phyloP scores from a whole-genome alignment of 1,140 invertebrate species.

The Hycleus cichorii region DNA sequence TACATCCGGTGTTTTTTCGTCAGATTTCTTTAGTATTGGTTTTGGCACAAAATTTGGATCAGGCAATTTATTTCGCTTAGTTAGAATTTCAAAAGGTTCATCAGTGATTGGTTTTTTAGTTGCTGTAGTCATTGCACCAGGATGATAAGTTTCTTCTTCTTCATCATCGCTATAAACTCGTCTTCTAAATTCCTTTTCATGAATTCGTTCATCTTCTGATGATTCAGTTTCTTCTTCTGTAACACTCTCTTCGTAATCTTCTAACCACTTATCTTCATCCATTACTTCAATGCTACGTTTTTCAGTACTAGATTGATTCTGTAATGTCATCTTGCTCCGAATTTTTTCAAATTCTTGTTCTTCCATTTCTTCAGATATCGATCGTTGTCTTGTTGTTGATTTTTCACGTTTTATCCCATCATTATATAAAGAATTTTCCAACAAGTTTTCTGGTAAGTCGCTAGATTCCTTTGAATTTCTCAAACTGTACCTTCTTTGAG shows the following conservation, averaged over 20 bases:
- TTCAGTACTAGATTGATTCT: constrained; percentile 22
- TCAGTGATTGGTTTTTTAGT: constrained; percentile 41
- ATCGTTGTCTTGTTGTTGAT: constrained; percentile 24
- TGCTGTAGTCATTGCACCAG: constrained; percentile 38
- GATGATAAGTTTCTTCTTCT: constrained; percentile 64
- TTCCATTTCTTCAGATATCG: constrained; percentile 33
- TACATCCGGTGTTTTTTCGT: constrained; percentile 20
- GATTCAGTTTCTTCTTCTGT: constrained; percentile 32
- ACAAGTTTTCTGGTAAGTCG: constrained; percentile 18
- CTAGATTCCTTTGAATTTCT: constrained; percentile 33
- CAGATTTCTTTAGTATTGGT: constrained; percentile 60
- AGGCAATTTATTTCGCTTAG: constrained; percentile 48
- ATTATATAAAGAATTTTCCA: constrained; percentile 14
- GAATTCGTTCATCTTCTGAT: constrained; percentile 23
- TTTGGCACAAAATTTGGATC: constrained; percentile 62
- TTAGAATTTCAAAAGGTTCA: constrained; percentile 48
- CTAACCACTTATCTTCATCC: constrained; percentile 37
- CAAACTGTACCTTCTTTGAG: constrained; percentile 36
- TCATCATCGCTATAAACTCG: constrained; percentile 39
- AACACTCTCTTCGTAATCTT: constrained; percentile 32
- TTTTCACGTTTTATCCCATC: constrained; percentile 12
- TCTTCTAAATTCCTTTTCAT: constrained; percentile 11
- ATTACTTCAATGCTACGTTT: constrained; percentile 27
- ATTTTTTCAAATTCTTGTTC: constrained; percentile 33
- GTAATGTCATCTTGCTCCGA: constrained; percentile 19